Base-by-base conservation (phyloP, 2,113 vertebrate genomes). In the Corythornis vintsioides region DNA sequence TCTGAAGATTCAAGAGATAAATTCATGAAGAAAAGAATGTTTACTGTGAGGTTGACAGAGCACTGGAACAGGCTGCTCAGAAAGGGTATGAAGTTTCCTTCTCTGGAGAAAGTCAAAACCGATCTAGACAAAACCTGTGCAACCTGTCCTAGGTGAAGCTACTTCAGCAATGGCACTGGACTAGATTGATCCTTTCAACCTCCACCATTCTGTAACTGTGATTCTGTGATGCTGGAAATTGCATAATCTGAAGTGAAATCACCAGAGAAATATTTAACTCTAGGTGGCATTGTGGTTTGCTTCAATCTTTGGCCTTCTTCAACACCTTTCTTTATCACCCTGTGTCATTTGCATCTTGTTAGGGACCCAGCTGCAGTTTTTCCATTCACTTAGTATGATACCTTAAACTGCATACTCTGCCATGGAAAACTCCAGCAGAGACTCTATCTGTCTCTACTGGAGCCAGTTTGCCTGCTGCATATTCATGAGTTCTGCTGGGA, bases 391-490 rank as follows among this genome's bases (percentile, higher is more conserved):
- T 9, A 16, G 10, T 80, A 35, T 65, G 40, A 8, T 18, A 40
- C 13, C 11, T 47, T 29, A 61, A 52, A 31, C 17, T 48, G 14
- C 31, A 6, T 11, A 7, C 9, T 8, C 29, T 56, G 47, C 42
- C 9, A 2, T 18, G 53, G 48, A 72, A 72, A 66, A 38, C 38
- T 38, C 38, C 38, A 38, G 38, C 11, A 38, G 38, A 38, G 38
- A 38, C 38, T 38, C 38, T 2, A 3, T 20, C 15, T 0, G 0
- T 10, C 29, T 26, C n/a, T 8, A 1, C 40, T 76, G 79, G 22
- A 66, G 29, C 14, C 45, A n/a, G 5, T 33, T 53, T 1, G 0
- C 10, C 47, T 26, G 24, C 15, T 1, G 0, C 2, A 0, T 5
- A 26, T 29, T 75, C 13, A 12, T 18, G 42, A 55, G n/a, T n/a